phyloP scores from a whole-genome alignment of 2,797 vertebrate species.

The Coregonus suidteri region DNA sequence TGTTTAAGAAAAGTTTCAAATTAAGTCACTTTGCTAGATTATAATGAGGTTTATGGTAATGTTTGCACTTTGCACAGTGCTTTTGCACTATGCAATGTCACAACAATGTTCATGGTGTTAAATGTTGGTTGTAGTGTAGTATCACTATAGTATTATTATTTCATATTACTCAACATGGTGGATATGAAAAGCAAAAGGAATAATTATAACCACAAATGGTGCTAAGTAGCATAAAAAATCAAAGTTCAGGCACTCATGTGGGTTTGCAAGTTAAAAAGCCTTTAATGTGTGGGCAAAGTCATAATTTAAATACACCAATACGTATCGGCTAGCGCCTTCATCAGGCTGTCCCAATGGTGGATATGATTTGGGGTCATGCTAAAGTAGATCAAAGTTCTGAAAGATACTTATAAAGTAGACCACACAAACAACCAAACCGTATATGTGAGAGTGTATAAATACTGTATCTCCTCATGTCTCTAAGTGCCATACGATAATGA shows the following conservation, averaged over 20 bases:
- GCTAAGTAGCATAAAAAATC: too few relatives aligned
- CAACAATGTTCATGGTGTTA: background rate
- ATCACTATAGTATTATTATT: background rate
- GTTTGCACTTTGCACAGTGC: too few relatives aligned
- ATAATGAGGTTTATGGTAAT: too few relatives aligned
- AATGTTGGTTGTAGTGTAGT: background rate
- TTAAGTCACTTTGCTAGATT: background rate
- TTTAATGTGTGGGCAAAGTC: too few relatives aligned
- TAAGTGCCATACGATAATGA: slow-evolving; percentile 17
- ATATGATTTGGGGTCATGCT: slow-evolving; percentile 27
- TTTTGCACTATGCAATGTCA: too few relatives aligned
- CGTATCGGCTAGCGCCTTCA: too few relatives aligned
- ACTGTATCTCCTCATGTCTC: background rate
- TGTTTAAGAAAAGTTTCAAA: too few relatives aligned
- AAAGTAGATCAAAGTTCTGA: background rate
- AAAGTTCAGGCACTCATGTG: too few relatives aligned
- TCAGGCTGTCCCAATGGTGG: background rate
- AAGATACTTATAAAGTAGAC: background rate
- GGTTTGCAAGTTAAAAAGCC: too few relatives aligned
- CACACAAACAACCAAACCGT: background rate
- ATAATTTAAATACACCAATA: too few relatives aligned
- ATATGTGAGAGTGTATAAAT: background rate
- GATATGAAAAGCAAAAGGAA: too few relatives aligned
- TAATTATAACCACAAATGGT: too few relatives aligned
- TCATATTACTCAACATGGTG: slow-evolving; percentile 27